phyloP scores from a whole-genome alignment of 2,888 invertebrate species.

The Philopedon plagiatum region DNA sequence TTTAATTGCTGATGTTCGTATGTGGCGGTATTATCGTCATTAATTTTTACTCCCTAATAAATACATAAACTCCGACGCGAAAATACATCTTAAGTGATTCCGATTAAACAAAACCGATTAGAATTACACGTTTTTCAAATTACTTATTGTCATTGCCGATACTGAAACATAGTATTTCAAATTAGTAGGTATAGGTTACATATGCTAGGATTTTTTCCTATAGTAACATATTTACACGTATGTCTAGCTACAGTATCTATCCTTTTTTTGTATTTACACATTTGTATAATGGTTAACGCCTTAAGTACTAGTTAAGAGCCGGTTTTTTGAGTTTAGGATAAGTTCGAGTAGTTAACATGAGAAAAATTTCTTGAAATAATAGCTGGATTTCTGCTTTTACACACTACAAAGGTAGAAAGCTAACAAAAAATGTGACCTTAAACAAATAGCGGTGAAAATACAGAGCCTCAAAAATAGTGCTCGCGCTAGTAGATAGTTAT shows the following conservation, averaged over 20 bases:
- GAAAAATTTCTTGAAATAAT: too few species aligned
- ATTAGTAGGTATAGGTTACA: slow-evolving; percentile 40
- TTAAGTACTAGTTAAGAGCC: slow-evolving; percentile 6
- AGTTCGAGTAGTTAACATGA: too few species aligned
- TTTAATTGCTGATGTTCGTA: too few species aligned
- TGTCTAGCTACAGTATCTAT: slow-evolving; percentile 13
- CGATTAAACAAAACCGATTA: slow-evolving; percentile 22
- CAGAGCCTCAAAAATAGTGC: too few species aligned
- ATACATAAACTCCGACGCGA: background rate
- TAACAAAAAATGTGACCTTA: too few species aligned
- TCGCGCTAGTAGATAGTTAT: too few species aligned
- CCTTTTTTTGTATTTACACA: slow-evolving; percentile 32
- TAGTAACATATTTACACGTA: slow-evolving; percentile 45
- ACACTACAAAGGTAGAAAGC: too few species aligned
- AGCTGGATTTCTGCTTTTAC: too few species aligned
- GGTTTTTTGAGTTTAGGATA: background rate
- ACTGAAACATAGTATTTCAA: slow-evolving; percentile 46
- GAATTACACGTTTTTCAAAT: slow-evolving; percentile 24
- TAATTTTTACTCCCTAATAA: too few species aligned
- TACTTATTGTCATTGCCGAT: slow-evolving; percentile 51
- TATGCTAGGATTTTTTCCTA: slow-evolving; percentile 29
- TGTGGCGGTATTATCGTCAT: too few species aligned
- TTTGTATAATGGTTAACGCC: slow-evolving; percentile 26
- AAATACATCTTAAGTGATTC: slow-evolving; percentile 5
- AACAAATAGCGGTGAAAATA: too few species aligned